Conservation (phyloP, 2,888 invertebrate genomes). For the Drosophila flavopinicola region DNA sequence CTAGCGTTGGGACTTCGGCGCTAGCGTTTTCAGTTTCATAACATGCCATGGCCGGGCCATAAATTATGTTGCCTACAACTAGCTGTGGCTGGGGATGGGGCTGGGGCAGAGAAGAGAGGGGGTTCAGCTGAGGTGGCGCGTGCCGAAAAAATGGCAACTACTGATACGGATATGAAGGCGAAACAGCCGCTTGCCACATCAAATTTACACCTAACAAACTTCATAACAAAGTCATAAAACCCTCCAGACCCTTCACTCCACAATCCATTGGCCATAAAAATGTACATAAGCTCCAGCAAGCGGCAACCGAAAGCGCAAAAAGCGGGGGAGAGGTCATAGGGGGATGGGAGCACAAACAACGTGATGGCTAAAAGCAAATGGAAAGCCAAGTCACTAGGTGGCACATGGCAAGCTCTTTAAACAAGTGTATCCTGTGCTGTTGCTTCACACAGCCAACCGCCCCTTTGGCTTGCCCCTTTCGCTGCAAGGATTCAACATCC, state of each 20-base stretch:
- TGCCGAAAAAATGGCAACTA: constrained; percentile 32
- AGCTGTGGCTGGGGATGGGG: constrained; percentile 25
- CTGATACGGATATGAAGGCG: constrained; percentile 49
- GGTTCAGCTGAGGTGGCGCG: constrained; percentile 20
- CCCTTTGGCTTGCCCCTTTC: neutral
- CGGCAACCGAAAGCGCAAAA: constrained; percentile 25
- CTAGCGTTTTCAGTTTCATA: constrained; percentile 39
- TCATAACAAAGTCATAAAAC: constrained; percentile 77
- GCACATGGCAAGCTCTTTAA: constrained; percentile 59
- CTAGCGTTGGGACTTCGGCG: constrained; percentile 2
- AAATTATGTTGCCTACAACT: constrained; percentile 76
- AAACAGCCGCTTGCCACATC: constrained; percentile 60
- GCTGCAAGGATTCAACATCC: constrained; percentile 39
- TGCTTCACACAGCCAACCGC: neutral
- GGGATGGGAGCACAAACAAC: constrained; percentile 22
- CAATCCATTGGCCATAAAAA: constrained; percentile 54
- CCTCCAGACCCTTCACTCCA: constrained; percentile 21
- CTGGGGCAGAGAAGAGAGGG: neutral
- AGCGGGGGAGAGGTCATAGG: neutral
- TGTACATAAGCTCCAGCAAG: constrained; percentile 49
- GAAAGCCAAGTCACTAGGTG: constrained; percentile 38
- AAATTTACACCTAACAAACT: constrained; percentile 79
- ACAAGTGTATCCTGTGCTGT: constrained; percentile 43
- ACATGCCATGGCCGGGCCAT: constrained; percentile 63
- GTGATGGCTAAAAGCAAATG: constrained; percentile 33